Evolutionary conservation across 2,113 vertebrate species (phyloP), one percentile per base, ranked within the genome.

Genomic region (Odontesthes bonariensis): DNA sequence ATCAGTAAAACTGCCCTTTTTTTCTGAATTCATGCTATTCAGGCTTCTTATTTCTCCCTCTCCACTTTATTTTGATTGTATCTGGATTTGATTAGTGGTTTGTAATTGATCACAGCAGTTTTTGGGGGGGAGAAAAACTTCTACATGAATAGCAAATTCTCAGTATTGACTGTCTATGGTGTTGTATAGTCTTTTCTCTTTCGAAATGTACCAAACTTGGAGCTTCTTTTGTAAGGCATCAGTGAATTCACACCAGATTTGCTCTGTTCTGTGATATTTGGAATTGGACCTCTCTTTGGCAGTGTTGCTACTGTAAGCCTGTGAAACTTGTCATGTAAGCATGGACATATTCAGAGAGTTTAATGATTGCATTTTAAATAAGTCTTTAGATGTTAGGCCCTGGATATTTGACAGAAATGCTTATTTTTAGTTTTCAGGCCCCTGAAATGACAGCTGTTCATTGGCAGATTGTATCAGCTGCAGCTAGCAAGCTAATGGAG

Each of bases 51-150:
- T 67, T 53, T 4, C 13, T 65, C 11, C 33, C n/a, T 38, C 23
- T n/a, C 11, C 9, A 5, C 40, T 44, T 52, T 23, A 42, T 51
- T 77, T 40, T 38, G 0, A 52, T 22, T 42, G 27, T 31, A 10
- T 65, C 14, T 59, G 33, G 33, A 44, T 44, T 22, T 2, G 31
- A 42, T 75, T n/a, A 35, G 42, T 56, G 19, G 2, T 65, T 33
- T 42, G 40, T 62, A 42, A 56, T 32, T 40, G 7, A 56, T 49
- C 31, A 32, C 49, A 49, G 27, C 53, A 38, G 47, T 44, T 73
- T 23, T 12, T 22, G 33, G 11, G 1, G 22, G 1, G 17, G 42
- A 35, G 32, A 38, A 16, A 8, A 70, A 51, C 32, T 32, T 31
- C 23, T 16, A 0, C n/a, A 7, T 6, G 0, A 65, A 35, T 27